Conservation (phyloP, 1,140 invertebrate species). For the Ptiloglossa arizonensis region DNA sequence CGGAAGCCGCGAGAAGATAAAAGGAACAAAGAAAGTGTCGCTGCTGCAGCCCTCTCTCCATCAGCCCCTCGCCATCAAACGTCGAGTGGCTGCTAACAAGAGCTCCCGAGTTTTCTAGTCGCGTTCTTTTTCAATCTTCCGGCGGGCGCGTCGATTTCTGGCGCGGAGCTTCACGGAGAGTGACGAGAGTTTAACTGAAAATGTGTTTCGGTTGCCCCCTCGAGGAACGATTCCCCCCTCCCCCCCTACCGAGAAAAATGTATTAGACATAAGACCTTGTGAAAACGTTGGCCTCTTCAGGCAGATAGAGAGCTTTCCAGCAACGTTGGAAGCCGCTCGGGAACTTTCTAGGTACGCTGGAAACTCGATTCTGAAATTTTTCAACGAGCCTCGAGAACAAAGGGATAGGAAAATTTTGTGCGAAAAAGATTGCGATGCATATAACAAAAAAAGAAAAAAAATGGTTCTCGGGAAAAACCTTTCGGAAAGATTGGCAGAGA, state of each 20-base stretch:
- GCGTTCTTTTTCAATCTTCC: conserved; percentile 11
- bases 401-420: no score
- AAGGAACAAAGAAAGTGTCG: conserved; percentile 20
- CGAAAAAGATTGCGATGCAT: no score
- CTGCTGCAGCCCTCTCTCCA: conserved; percentile 14
- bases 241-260: no score
- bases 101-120: conserved; percentile 12
- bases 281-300: neutral
- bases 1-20: neutral
- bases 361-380: neutral
- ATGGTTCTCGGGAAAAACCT: no score
- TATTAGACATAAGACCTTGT: neutral
- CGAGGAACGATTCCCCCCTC: neutral
- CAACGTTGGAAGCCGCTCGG: neutral
- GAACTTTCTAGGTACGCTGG: neutral
- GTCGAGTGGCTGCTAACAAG: conserved; percentile 38
- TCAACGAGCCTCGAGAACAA: neutral
- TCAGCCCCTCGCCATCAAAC: no score
- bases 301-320: neutral
- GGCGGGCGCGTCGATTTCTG: no score
- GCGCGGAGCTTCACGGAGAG: no score
- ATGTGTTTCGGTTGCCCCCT: neutral
- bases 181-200: neutral
- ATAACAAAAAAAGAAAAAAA: no score
- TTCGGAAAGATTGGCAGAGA: no score